Evolutionary conservation across 2,113 vertebrate species (phyloP).

Genomic region (Siniperca knerii): DNA sequence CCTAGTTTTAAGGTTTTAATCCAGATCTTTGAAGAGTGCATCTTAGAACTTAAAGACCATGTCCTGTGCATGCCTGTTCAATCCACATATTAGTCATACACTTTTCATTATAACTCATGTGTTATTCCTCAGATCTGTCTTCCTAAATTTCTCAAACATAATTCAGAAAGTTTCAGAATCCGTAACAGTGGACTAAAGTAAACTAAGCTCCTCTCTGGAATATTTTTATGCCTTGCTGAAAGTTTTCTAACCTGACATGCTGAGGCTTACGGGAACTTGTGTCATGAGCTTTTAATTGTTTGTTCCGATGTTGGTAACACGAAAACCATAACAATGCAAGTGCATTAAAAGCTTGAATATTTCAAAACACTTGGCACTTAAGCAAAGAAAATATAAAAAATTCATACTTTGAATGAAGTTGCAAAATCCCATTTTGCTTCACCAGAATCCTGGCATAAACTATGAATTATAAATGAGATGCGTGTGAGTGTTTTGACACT

Average conservation of each 20-base stretch:
- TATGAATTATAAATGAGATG: conserved; percentile 69
- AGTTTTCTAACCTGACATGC: conserved; percentile 10
- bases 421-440: conserved; percentile 63
- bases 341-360: conserved; percentile 75
- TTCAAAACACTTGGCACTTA: conserved; percentile 70
- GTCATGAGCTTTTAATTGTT: conserved; percentile 55
- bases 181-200: neutral
- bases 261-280: neutral
- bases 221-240: neutral
- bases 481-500: conserved; percentile 10
- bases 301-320: conserved; percentile 10
- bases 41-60: neutral
- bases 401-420: conserved; percentile 66
- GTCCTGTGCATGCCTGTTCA: conserved; percentile 1
- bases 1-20: neutral
- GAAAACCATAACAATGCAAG: conserved; percentile 57
- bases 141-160: conserved; percentile 27
- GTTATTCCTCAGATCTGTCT: conserved; percentile 28
- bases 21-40: conserved; percentile 24
- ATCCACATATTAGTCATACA: conserved; percentile 26
- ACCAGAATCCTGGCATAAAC: conserved; percentile 46
- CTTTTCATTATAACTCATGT: conserved; percentile 14
- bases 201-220: conserved; percentile 17
- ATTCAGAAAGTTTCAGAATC: conserved; percentile 9
- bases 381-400: conserved; percentile 71